Conservation (phyloP, 2,113 vertebrate genomes). For the Enhydra lutris region DNA sequence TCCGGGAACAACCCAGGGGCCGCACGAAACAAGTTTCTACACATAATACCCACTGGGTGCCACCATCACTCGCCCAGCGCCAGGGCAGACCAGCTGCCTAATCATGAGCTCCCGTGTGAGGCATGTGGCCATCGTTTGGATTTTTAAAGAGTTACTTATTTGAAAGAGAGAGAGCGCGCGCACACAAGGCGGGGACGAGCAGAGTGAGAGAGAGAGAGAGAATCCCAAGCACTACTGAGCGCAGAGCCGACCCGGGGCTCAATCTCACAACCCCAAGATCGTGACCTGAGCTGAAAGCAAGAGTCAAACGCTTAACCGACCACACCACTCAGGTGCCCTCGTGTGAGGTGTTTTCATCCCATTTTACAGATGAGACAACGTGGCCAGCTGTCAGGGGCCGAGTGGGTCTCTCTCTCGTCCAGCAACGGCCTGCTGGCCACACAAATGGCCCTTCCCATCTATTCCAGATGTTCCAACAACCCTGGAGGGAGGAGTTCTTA, state of each 20-base stretch:
- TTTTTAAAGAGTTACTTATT: neutral
- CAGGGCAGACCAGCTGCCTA: neutral
- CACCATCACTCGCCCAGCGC: neutral
- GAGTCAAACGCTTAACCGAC: neutral
- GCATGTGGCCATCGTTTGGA: neutral
- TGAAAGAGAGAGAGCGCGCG: neutral
- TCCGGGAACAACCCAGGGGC: neutral
- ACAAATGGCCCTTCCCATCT: neutral
- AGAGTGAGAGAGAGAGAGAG: neutral
- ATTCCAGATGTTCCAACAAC: accelerated
- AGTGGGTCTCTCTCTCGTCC: neutral
- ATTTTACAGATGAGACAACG: neutral
- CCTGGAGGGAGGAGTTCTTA: neutral
- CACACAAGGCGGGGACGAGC: neutral
- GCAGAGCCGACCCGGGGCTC: neutral
- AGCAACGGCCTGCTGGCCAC: neutral
- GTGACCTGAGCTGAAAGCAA: neutral
- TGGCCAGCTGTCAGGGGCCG: neutral
- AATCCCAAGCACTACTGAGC: neutral
- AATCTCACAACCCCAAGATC: neutral
- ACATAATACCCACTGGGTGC: neutral
- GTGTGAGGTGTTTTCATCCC: neutral
- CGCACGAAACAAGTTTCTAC: neutral
- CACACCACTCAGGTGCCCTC: neutral
- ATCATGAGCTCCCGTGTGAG: too few species aligned